Conservation (phyloP, 2,113 vertebrate genomes). For the Quiscalus mexicanus region DNA sequence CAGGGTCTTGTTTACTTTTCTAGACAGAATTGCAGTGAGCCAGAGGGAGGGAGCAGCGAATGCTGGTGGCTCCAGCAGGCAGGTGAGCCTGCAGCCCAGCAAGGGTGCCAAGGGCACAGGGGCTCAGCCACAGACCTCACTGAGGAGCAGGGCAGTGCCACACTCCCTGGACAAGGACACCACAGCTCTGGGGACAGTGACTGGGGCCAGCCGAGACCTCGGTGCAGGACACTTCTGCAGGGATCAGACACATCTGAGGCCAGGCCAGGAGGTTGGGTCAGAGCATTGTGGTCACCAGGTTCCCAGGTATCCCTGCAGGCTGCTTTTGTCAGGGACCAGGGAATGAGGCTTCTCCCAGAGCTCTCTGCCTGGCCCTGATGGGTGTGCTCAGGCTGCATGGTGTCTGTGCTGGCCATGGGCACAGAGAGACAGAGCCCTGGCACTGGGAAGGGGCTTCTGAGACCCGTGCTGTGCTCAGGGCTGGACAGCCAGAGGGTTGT, state of each 20-base stretch:
- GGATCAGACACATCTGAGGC: background rate
- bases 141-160: background rate
- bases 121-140: background rate
- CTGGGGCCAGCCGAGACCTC: accelerated
- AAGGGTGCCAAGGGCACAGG: accelerated
- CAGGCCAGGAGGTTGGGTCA: accelerated
- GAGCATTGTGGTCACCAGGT: background rate
- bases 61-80: background rate
- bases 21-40: background rate
- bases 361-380: background rate
- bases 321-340: background rate
- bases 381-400: accelerated
- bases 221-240: background rate
- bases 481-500: background rate
- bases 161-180: background rate
- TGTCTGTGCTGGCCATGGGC: background rate
- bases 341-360: background rate
- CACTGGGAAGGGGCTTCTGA: background rate
- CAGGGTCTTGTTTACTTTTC: background rate
- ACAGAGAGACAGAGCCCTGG: background rate
- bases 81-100: accelerated
- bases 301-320: background rate
- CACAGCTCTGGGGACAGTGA: background rate
- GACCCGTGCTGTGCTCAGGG: accelerated
- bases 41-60: background rate